Percentiles rank a stretch among this genome's conserved stretches.
These are phyloP conservation scores for Ernsta delagoae DNA, from an alignment of 2,888 invertebrate species.

Conservation along the genomic window DNA sequence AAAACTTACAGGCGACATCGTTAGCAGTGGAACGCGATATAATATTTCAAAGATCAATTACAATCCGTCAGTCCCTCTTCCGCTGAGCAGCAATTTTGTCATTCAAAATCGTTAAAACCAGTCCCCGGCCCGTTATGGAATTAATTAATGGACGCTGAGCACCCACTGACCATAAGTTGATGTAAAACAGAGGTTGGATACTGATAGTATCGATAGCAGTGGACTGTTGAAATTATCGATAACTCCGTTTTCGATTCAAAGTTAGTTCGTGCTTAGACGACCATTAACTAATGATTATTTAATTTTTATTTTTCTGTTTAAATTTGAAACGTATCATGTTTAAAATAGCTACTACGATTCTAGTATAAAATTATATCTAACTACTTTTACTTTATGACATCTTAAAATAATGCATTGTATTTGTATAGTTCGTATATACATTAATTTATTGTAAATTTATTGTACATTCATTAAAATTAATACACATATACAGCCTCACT, in stretches of 20 bases:
- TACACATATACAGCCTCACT: too few relatives aligned
- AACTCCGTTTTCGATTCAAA: neutral
- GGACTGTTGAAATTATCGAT: constrained; percentile 12
- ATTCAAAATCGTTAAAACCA: constrained; percentile 67
- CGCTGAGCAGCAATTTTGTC: constrained; percentile 65
- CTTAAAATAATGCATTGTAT: too few relatives aligned
- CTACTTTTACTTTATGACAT: too few relatives aligned
- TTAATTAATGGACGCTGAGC: constrained; percentile 67
- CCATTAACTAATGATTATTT: neutral
- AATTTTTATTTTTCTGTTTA: neutral
- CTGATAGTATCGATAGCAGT: constrained; percentile 12
- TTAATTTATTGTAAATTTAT: too few relatives aligned
- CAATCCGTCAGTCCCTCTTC: constrained; percentile 59
- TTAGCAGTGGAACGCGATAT: constrained; percentile 58
- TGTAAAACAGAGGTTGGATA: constrained; percentile 48
- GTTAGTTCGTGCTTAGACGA: neutral
- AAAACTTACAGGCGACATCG: constrained; percentile 41
- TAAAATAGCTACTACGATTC: too few relatives aligned
- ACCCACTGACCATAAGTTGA: constrained; percentile 61
- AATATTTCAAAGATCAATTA: constrained; percentile 72
- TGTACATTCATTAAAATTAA: too few relatives aligned
- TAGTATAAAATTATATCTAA: too few relatives aligned
- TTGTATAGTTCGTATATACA: too few relatives aligned
- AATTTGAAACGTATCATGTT: too few relatives aligned
- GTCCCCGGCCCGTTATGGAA: constrained; percentile 65